These are phyloP conservation scores for Moxostoma hubbsi DNA, from an alignment of 2,797 vertebrate species.

Conservation along the genomic window DNA sequence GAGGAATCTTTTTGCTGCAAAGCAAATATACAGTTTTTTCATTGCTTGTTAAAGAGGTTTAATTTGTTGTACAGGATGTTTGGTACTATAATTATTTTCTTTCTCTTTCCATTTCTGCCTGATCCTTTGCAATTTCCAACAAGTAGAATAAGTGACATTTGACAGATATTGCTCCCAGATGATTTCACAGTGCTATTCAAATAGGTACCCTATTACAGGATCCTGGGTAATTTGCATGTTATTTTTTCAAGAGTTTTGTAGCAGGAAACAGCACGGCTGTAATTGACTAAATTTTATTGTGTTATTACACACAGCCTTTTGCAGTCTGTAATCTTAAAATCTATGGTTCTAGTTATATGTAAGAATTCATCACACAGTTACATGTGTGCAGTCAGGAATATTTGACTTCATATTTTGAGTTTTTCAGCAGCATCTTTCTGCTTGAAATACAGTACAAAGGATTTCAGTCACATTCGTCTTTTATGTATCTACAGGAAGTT, in stretches of 20 bases:
- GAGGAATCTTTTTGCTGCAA: neutral
- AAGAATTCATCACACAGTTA: slow-evolving; percentile 68
- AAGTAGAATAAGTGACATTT: slow-evolving; percentile 64
- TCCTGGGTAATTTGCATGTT: slow-evolving; percentile 74
- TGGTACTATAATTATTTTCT: slow-evolving; percentile 57
- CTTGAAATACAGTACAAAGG: neutral
- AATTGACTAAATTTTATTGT: slow-evolving; percentile 78
- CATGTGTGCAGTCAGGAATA: slow-evolving; percentile 57
- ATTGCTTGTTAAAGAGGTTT: slow-evolving; percentile 48
- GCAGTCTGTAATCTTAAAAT: slow-evolving; percentile 71
- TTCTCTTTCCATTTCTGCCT: slow-evolving; percentile 47
- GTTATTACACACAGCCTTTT: slow-evolving; percentile 76
- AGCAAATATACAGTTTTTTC: slow-evolving; percentile 27
- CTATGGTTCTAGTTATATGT: slow-evolving; percentile 55
- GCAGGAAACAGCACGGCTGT: slow-evolving; percentile 64
- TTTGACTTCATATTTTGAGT: slow-evolving; percentile 53
- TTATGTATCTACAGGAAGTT: slow-evolving; percentile 43
- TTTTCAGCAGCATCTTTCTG: slow-evolving; percentile 33
- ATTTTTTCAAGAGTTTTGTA: slow-evolving; percentile 76
- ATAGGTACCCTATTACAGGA: slow-evolving; percentile 73
- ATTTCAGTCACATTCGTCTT: neutral
- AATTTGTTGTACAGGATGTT: slow-evolving; percentile 59
- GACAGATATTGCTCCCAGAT: slow-evolving; percentile 67
- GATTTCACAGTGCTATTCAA: slow-evolving; percentile 70
- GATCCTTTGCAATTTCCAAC: slow-evolving; percentile 68